A percentile compares a stretch with the other conserved stretches of the same genome.
Conservation (phyloP, 2,113 vertebrate species). For the Cnemophilus loriae region DNA sequence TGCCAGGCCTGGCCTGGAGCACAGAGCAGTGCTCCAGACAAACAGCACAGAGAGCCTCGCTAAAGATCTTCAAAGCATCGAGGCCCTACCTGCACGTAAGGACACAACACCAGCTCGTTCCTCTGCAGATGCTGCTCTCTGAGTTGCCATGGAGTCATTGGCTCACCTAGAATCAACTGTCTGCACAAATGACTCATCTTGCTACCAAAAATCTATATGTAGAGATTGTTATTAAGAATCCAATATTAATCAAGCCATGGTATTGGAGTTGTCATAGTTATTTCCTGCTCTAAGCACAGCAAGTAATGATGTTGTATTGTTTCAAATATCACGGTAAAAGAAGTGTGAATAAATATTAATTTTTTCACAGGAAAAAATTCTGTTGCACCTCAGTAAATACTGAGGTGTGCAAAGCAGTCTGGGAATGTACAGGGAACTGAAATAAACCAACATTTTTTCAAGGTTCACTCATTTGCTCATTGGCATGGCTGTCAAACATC, state of each 20-base stretch:
- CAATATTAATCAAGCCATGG: conserved; percentile 42
- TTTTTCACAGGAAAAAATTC: not conserved
- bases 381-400: not conserved
- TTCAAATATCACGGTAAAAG: not conserved
- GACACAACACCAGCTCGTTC: not conserved
- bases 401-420: not conserved
- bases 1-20: not conserved
- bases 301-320: not conserved
- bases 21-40: accelerated
- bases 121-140: not conserved
- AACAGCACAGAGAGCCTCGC: not conserved
- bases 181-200: conserved; percentile 15
- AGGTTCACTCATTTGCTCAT: not conserved
- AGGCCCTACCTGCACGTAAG: not conserved
- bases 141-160: conserved; percentile 17
- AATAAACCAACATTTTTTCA: not conserved
- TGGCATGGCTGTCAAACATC: not conserved
- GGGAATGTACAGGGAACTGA: not conserved
- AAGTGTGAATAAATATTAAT: not conserved
- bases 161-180: not conserved
- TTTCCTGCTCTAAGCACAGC: conserved; percentile 4
- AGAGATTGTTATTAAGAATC: conserved; percentile 48
- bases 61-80: not conserved
- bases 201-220: conserved; percentile 19
- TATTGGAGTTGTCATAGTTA: conserved; percentile 47